Base-by-base conservation (phyloP, 64 coral and sea anemone species). In the Catalaphyllia jardinei region DNA sequence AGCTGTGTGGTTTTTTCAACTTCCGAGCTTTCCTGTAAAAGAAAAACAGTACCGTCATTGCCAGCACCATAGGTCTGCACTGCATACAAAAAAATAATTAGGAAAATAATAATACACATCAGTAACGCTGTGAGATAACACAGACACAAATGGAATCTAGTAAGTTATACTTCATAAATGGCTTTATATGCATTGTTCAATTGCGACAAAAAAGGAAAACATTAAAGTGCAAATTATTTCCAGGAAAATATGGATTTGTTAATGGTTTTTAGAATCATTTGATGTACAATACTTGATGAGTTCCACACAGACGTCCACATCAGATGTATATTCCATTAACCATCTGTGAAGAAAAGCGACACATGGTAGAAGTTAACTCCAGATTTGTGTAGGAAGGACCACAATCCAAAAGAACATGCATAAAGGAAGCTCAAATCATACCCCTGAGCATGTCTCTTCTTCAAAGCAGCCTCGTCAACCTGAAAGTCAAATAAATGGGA, bases 371-470 rank as follows among this genome's bases (percentile, higher is more conserved):
- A 27, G 35, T 22, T 59, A 60, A 74, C 7, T 20, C 15, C 11
- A 57, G 54, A 57, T 2, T 57, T 1, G 54, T 57, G 0, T 16
- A 57, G 54, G 54, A 16, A 57, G 15, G 15, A 57, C n/a, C 38
- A 72, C 28, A 29, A 65, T 1, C 8, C 10, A 25, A 25, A 29
- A 61, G 35, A 67, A 63, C 13, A 15, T 55, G n/a, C 4, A 64
- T 12, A 72, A 52, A 10, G 50, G 25, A 25, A 38, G 31, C 38
- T 46, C 14, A 46, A 61, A 24, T 33, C 22, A 67, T 92, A 98
- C 96, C 96, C 96, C 63, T 98, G 96, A 0, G 95, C 87, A 29
- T 98, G 80, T 50, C 96, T 93, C 31, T 98, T 98, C 38, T 87
- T 69, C 60, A 98, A 49, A 39, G 96, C 96, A 91, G 86, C 89